Conservation (phyloP, 2,888 invertebrate species). For the Leucania comma region DNA sequence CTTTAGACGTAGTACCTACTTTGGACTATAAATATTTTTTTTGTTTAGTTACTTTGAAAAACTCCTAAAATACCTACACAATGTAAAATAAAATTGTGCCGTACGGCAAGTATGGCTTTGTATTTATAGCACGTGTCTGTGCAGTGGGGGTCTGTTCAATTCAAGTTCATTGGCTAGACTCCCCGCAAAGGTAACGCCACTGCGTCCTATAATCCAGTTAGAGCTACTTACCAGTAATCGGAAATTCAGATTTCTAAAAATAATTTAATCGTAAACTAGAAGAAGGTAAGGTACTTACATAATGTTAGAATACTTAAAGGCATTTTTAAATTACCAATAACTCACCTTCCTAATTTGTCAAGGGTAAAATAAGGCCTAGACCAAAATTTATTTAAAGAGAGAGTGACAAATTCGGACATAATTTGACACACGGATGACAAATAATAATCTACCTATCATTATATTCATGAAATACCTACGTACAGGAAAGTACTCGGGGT, state of each 20-base stretch:
- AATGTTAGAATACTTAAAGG: too few relatives aligned
- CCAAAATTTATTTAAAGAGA: too few relatives aligned
- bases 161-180: slow-evolving; percentile 86
- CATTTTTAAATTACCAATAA: too few relatives aligned
- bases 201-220: slow-evolving; percentile 11
- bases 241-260: too few relatives aligned
- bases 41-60: background rate
- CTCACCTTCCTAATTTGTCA: background rate
- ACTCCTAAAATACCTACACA: background rate
- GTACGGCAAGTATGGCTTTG: slow-evolving; percentile 14
- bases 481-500: too few relatives aligned
- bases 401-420: too few relatives aligned
- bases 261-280: too few relatives aligned
- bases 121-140: slow-evolving; percentile 76
- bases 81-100: slow-evolving; percentile 20
- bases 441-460: too few relatives aligned
- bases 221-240: background rate
- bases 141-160: slow-evolving; percentile 83
- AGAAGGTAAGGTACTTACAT: background rate
- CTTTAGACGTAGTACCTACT: background rate
- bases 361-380: too few relatives aligned
- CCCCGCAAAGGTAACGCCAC: slow-evolving; percentile 78
- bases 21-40: background rate
- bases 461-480: too few relatives aligned
- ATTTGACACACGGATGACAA: too few relatives aligned